Conservation (phyloP, 2,797 vertebrate genomes). For the Bryconaethiops microstoma region DNA sequence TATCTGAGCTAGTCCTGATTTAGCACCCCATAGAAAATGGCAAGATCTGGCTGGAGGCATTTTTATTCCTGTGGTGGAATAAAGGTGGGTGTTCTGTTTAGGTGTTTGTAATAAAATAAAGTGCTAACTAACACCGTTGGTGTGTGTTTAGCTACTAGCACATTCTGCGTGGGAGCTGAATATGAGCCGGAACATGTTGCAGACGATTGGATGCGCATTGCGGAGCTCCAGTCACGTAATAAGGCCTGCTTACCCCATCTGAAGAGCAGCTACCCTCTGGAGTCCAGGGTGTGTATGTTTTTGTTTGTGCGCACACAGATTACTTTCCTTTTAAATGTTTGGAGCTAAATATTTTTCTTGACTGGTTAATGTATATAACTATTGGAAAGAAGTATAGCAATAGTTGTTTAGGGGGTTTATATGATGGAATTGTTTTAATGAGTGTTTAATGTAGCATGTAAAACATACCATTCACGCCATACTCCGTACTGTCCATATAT, state of each 20-base stretch:
- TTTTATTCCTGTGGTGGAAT: not conserved
- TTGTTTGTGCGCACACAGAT: no score
- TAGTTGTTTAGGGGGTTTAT: no score
- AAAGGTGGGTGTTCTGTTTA: not conserved
- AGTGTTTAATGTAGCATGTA: no score
- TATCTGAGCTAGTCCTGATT: no score
- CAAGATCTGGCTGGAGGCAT: not conserved
- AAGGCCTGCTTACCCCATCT: conserved; percentile 86
- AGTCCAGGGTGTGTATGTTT: conserved; percentile 79
- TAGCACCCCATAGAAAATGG: no score
- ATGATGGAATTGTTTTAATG: no score
- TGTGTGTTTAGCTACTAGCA: conserved; percentile 66
- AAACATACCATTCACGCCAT: no score
- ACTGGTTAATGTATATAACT: no score
- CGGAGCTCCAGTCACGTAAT: conserved; percentile 90
- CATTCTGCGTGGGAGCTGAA: conserved; percentile 78
- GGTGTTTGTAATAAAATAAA: not conserved
- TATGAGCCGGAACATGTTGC: conserved; percentile 85
- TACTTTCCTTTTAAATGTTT: no score
- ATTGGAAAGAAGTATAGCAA: no score
- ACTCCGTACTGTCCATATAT: no score
- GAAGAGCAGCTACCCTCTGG: conserved; percentile 92
- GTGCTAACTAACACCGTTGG: not conserved
- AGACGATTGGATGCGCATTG: conserved; percentile 91
- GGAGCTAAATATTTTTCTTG: no score